Base-by-base conservation (phyloP, 2,888 invertebrate genomes). In the Drosophila hamatofila region DNA sequence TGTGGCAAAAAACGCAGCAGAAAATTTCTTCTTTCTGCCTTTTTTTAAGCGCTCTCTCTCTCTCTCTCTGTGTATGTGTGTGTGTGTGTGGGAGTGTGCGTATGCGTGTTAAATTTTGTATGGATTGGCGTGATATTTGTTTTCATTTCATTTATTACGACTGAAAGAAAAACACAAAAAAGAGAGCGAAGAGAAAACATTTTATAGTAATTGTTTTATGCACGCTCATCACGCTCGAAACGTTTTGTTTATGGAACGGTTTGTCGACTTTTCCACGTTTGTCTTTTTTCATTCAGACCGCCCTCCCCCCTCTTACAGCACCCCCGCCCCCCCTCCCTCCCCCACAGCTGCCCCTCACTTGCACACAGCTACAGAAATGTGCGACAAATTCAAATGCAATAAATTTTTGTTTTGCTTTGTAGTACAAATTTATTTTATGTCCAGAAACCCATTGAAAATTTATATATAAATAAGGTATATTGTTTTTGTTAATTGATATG, bases 311-410 rank as follows among this genome's bases (percentile, higher is more conserved):
- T 8, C 39, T 16, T 6, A 16, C 35, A 30, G 33, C 33, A 4
- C 12, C 33, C n/a, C 2, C 3, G 5, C 18, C 30, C 9, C 16
- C 0, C 11, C n/a, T n/a, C n/a, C n/a, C n/a, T n/a, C n/a, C n/a
- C n/a, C n/a, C n/a, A n/a, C n/a, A 12, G 6, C 33, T 14, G 2
- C 21, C 49, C 18, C 11, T 6, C 27, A 5, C 2, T 18, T 49
- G 11, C 2, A 18, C 35, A 18, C 30, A n/a, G 61, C 68, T 72
- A 68, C 73, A 70, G 72, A 48, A 78, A 74, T 72, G 80, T 30
- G 75, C 77, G 84, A 82, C 88, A 87, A 88, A 86, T 88, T 80
- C 81, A 79, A 88, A 87, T 78, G 84, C 75, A 79, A 84, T 86
- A 75, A 76, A 86, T 87, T 79, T 63, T 59, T 81, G 65, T 76